phyloP scores from a whole-genome alignment of 2,113 vertebrate species.

The Cyphomyrus plagiostoma region DNA sequence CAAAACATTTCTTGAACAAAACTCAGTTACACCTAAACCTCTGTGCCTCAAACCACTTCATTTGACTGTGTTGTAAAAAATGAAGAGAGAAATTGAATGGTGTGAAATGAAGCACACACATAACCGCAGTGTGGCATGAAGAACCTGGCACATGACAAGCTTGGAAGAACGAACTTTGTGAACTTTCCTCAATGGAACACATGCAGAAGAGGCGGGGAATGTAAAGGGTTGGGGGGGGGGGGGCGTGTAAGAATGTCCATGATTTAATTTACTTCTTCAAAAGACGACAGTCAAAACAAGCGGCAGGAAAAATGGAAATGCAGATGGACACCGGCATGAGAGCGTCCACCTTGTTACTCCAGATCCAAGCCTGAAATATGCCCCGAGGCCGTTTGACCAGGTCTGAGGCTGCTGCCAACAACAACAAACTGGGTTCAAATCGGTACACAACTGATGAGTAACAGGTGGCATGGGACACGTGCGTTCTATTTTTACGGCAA shows the following conservation, averaged over 20 bases:
- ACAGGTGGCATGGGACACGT: not conserved
- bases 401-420: slow-evolving; percentile 6
- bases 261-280: not conserved
- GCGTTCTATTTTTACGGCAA: not conserved
- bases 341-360: not conserved
- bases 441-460: slow-evolving; percentile 16
- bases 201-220: not conserved
- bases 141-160: not conserved
- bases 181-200: not conserved
- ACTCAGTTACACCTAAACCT: not conserved
- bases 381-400: not conserved
- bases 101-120: not conserved
- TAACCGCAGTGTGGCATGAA: not conserved
- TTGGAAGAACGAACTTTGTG: not conserved
- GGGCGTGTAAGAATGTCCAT: not conserved
- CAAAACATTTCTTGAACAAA: not conserved
- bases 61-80: slow-evolving; percentile 5
- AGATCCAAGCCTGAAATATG: not conserved
- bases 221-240: not conserved
- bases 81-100: not conserved
- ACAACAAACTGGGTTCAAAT: not conserved
- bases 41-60: not conserved
- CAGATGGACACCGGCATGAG: not conserved
- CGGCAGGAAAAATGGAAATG: not conserved
- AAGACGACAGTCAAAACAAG: not conserved